Evolutionary conservation across 2,113 vertebrate genomes (phyloP).

Genomic region (Mesitornis unicolor): DNA sequence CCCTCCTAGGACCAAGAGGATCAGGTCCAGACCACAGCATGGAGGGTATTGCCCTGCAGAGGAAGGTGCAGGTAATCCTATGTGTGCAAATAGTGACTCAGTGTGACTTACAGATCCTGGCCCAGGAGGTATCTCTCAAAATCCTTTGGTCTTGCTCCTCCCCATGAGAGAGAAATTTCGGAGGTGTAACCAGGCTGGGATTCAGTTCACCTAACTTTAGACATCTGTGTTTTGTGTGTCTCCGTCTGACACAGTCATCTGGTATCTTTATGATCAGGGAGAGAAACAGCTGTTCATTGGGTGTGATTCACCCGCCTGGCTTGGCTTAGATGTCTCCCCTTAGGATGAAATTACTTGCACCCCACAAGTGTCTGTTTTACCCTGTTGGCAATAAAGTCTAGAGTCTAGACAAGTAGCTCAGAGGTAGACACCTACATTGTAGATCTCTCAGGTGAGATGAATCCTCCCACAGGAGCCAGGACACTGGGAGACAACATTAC

Average conservation of each 20-base stretch:
- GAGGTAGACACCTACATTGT: background rate
- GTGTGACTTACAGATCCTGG: background rate
- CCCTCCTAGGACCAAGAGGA: background rate
- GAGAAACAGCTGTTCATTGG: background rate
- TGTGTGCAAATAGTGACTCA: background rate
- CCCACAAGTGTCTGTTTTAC: background rate
- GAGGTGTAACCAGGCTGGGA: background rate
- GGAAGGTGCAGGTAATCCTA: background rate
- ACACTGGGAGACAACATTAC: background rate
- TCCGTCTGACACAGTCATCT: background rate
- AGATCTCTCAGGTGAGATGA: background rate
- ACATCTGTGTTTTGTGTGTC: background rate
- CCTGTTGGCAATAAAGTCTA: background rate
- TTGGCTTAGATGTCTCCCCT: background rate
- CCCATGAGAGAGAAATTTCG: background rate
- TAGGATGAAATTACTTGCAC: background rate
- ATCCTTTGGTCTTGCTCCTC: background rate
- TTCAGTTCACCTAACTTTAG: background rate
- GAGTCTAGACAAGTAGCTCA: conserved; percentile 49
- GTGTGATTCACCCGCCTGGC: conserved; percentile 41
- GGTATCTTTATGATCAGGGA: background rate
- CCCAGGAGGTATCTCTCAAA: background rate
- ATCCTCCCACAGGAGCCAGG: background rate
- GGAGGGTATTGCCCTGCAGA: background rate
- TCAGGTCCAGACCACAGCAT: background rate